phyloP scores from a whole-genome alignment of 2,113 vertebrate genomes.

The Antennarius striatus region DNA sequence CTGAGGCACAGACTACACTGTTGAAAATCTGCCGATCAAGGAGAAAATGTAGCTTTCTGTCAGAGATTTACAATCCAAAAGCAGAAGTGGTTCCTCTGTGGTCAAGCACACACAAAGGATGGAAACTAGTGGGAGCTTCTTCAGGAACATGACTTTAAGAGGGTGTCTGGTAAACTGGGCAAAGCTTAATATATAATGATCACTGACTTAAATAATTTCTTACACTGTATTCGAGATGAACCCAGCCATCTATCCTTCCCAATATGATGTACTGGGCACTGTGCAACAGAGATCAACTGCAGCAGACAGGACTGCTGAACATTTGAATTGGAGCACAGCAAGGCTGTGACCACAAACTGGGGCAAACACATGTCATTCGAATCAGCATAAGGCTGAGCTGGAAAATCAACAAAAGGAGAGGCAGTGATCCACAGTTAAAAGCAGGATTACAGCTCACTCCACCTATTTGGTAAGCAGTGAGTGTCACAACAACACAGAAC shows the following conservation, averaged over 20 bases:
- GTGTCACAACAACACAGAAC: background rate
- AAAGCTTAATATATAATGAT: too few species aligned
- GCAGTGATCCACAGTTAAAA: conserved; percentile 34
- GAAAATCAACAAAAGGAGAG: conserved; percentile 55
- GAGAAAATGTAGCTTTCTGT: conserved; percentile 19
- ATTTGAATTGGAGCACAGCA: conserved; percentile 43
- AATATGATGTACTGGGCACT: too few species aligned
- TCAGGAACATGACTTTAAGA: too few species aligned
- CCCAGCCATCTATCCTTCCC: too few species aligned
- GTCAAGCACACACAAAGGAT: background rate
- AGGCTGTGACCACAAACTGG: conserved; percentile 57
- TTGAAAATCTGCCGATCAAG: conserved; percentile 26
- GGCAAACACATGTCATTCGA: conserved; percentile 65
- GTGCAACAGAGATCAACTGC: conserved; percentile 4
- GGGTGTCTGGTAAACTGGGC: too few species aligned
- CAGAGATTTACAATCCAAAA: conserved; percentile 33
- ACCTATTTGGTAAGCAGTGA: conserved; percentile 47
- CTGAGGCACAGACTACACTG: conserved; percentile 13
- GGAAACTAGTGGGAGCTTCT: background rate
- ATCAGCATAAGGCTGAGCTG: conserved; percentile 57
- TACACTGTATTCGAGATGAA: too few species aligned
- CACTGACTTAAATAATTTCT: too few species aligned
- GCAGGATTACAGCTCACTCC: conserved; percentile 35
- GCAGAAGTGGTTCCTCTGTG: conserved; percentile 37
- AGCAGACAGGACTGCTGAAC: conserved; percentile 24